Base-by-base conservation (phyloP, 2,888 invertebrate species). In the Mechanitis mazaeus region DNA sequence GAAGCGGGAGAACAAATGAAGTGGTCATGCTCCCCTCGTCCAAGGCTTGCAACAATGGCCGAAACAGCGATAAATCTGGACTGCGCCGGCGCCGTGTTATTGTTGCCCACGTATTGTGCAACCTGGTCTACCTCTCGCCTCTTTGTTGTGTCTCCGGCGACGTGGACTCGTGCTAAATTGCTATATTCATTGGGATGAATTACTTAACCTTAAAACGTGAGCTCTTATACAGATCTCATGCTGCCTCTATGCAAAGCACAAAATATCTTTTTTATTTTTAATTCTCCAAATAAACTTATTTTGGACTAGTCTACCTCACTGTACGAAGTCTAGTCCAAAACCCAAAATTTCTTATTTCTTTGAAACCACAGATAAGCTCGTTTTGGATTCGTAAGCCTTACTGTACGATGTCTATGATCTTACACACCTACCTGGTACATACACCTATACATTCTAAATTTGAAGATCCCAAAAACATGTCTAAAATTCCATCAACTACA, bases 121-220 rank as follows among this genome's bases (percentile, higher is more conserved):
- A 78, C 70, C 67, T 67, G 70, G 68, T 68, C 72, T 71, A 68
- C 72, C 74, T 70, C 72, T 72, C 68, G 72, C 67, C 71, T 72
- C 77, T 79, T 81, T 79, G 77, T 80, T 77, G 75, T 75, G 75
- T 77, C 75, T 72, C 71, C 71, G 64, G 68, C 68, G 58, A 71
- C 72, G 66, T 68, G 72, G 69, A 69, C 69, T 73, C 73, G 69
- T 73, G 75, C 71, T 75, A 75, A 74, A 76, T 79, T 77, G 76
- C 75, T 72, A 72, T 75, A 75, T 77, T 78, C 76, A 74, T 71
- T 72, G 68, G 71, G 74, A 75, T 73, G 74, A 75, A 77, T 79
- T 77, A 76, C 77, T 77, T 72, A 74, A 75, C 70, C 71, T 71
- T 63, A 66, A 63, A 69, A 67, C 65, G 62, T 69, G 69, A 68